Conservation (phyloP, 2,797 vertebrate genomes). For the Cheracebus regulus region DNA sequence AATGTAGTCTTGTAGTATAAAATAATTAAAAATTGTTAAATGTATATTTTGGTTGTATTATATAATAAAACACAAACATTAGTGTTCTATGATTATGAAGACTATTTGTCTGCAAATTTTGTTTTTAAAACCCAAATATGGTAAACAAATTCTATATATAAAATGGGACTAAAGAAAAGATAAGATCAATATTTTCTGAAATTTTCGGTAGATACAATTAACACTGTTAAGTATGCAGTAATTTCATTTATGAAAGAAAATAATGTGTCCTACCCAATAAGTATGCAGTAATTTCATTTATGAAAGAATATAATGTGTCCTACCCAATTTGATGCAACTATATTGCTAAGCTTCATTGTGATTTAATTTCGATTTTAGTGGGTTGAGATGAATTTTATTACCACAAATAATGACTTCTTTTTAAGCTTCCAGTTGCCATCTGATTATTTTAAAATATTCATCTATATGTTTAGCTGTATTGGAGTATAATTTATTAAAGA, state of each 20-base stretch:
- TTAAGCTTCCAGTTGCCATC: not conserved
- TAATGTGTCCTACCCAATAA: not conserved
- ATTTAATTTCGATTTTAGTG: conserved; percentile 14
- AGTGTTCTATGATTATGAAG: conserved; percentile 51
- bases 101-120: conserved; percentile 46
- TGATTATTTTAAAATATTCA: not conserved
- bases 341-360: not conserved
- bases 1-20: conserved; percentile 64
- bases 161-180: not conserved
- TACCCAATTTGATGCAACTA: not conserved
- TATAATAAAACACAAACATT: conserved; percentile 75
- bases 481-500: not conserved
- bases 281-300: not conserved
- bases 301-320: not conserved
- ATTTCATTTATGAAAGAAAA: conserved; percentile 18
- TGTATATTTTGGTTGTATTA: conserved; percentile 64
- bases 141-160: not conserved
- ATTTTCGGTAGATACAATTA: conserved; percentile 3
- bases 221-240: not conserved
- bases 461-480: not conserved
- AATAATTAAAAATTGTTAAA: conserved; percentile 68
- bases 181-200: not conserved
- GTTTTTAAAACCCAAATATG: not conserved
- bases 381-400: not conserved
- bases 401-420: not conserved